phyloP scores from a whole-genome alignment of 2,888 invertebrate genomes.

The Stenoptilia bipunctidactyla region DNA sequence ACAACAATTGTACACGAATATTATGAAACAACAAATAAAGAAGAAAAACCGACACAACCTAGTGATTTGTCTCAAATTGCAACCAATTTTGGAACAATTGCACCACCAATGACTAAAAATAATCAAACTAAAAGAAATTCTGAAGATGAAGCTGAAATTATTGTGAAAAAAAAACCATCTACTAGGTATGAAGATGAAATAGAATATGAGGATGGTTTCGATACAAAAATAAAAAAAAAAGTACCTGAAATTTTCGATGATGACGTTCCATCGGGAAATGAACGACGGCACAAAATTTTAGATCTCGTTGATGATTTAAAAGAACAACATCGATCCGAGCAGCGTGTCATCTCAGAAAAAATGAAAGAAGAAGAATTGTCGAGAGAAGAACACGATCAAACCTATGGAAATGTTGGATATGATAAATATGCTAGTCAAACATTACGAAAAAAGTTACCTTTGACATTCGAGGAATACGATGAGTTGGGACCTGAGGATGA shows the following conservation, averaged over 20 bases:
- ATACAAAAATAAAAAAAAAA: constrained; percentile 21
- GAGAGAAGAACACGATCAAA: constrained; percentile 38
- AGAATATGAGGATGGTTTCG: constrained; percentile 29
- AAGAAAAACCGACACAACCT: constrained; percentile 7
- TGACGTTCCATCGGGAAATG: constrained; percentile 38
- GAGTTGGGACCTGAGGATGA: constrained; percentile 36
- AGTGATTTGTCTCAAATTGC: constrained; percentile 5
- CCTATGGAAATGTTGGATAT: constrained; percentile 15
- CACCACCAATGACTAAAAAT: background rate
- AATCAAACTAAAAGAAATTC: constrained; percentile 11
- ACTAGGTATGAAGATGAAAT: constrained; percentile 23
- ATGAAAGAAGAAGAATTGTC: constrained; percentile 46
- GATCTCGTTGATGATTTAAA: constrained; percentile 51
- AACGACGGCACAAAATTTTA: constrained; percentile 46
- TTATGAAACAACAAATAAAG: constrained; percentile 9
- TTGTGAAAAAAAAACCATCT: constrained; percentile 12
- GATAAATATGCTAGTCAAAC: constrained; percentile 30
- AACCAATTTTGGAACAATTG: background rate
- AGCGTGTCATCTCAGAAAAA: constrained; percentile 42
- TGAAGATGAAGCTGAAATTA: constrained; percentile 9
- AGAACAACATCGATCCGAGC: constrained; percentile 46
- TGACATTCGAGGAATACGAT: constrained; percentile 29
- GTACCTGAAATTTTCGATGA: constrained; percentile 24
- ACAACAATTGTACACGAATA: constrained; percentile 2
- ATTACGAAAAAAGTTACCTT: constrained; percentile 13